Percentiles rank a stretch among this genome's conserved stretches.
These are phyloP conservation scores for Epirrita christyi DNA, from an alignment of 2,888 invertebrate genomes.

Conservation along the genomic window DNA sequence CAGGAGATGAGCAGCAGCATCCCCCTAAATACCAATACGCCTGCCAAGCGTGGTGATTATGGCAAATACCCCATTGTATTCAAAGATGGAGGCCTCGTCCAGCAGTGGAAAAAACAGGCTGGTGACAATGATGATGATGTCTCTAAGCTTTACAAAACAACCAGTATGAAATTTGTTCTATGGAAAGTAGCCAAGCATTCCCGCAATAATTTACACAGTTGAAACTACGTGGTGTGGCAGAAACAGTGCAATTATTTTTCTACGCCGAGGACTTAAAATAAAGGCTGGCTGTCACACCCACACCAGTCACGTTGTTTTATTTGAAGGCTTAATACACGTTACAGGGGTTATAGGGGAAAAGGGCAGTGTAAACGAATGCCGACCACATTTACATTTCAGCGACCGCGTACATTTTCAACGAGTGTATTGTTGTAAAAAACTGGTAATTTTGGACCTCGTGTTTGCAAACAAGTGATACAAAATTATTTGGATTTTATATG, in stretches of 20 bases:
- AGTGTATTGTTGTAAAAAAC: not conserved
- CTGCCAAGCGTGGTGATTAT: too few species aligned
- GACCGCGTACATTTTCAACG: slow-evolving; percentile 20
- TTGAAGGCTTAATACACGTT: slow-evolving; percentile 17
- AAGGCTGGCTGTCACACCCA: slow-evolving; percentile 18
- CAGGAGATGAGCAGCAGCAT: too few species aligned
- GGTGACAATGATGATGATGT: too few species aligned
- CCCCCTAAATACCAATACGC: too few species aligned
- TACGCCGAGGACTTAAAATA: slow-evolving; percentile 18
- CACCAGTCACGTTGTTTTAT: slow-evolving; percentile 25
- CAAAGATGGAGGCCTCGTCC: too few species aligned
- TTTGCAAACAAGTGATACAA: not conserved
- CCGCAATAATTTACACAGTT: not conserved
- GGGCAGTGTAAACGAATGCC: slow-evolving; percentile 23
- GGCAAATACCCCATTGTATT: too few species aligned
- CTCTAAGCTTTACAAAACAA: too few species aligned
- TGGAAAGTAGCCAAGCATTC: too few species aligned
- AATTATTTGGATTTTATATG: too few species aligned
- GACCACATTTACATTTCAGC: slow-evolving; percentile 26
- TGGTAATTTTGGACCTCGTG: not conserved
- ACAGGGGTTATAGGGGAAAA: slow-evolving; percentile 1
- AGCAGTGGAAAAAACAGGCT: too few species aligned
- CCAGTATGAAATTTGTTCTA: too few species aligned
- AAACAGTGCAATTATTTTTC: slow-evolving; percentile 16
- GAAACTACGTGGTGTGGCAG: not conserved